Base-by-base conservation (phyloP, 2,888 invertebrate genomes). In the Pollenia griseotomentosa region DNA sequence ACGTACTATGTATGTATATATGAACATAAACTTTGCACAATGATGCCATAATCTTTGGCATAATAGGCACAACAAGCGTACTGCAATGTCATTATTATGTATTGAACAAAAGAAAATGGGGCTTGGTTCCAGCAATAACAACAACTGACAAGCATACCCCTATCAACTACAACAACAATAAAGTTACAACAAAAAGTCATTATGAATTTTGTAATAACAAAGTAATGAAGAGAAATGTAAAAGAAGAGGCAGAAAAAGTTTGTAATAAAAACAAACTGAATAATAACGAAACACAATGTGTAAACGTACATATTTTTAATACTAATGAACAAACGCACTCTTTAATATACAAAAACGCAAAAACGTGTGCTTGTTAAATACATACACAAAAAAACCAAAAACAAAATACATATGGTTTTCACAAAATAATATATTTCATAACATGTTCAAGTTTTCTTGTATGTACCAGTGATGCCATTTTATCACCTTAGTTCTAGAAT, bases 31-130 rank as follows among this genome's bases (percentile, higher is more conserved):
- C 46, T 73, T 81, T 57, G 48, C 65, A 57, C 48, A 74, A 59
- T 66, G 51, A 82, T 74, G 74, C 48, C 59, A 66, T 59, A 82
- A 82, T 82, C 57, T 74, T 82, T 68, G 51, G 74, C 65, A 73
- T 51, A 73, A 73, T n/a, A 81, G 16, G 5, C 23, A 44, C 66
- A 59, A 16, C 40, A 68, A 63, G 5, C 14, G 3, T 19, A 44
- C 19, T 46, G n/a, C 59, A 73, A 44, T 55, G 44, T 42, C 61
- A 73, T 40, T 33, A 48, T 68, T 78, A 55, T 68, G 16, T 16
- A 59, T 53, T 75, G n/a, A 65, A 75, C 53, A 65, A 75, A 53
- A 48, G 73, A 61, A 70, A 71, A 71, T 80, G 79, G 79, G 79
- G 70, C 61, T 80, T 61, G 79, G 79, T n/a, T 70, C 16, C 68